Evolutionary conservation across 92 coral and sea anemone genomes (phyloP).

Genomic region (Epizoanthus ramosus): DNA sequence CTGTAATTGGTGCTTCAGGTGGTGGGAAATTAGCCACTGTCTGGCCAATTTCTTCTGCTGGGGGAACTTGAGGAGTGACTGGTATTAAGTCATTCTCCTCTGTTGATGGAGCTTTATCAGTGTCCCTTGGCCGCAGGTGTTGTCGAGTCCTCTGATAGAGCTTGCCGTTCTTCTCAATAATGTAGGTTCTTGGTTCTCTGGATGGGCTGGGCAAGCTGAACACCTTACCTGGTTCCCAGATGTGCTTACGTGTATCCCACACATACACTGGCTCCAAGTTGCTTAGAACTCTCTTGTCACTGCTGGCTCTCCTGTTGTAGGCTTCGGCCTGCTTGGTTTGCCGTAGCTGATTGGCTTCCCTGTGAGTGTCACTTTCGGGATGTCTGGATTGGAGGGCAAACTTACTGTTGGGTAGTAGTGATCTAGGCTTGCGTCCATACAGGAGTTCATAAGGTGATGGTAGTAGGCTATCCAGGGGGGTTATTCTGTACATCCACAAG

Average conservation of each 20-base stretch:
- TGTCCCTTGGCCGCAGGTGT: constrained; percentile 30
- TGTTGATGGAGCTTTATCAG: not conserved
- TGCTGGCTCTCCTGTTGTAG: not conserved
- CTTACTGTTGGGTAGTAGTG: no score
- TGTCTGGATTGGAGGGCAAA: no score
- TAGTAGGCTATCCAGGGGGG: no score
- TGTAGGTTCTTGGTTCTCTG: constrained; percentile 43
- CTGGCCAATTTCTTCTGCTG: constrained; percentile 6
- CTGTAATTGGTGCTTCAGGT: constrained; percentile 32
- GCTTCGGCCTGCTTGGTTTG: no score
- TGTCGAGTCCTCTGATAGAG: constrained; percentile 44
- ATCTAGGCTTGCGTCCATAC: no score
- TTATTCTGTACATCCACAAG: no score
- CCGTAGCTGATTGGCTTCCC: no score
- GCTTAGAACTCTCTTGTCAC: constrained; percentile 36
- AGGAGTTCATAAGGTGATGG: no score
- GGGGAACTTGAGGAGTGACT: constrained; percentile 5
- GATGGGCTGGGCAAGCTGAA: constrained; percentile 26
- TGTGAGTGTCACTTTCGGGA: no score
- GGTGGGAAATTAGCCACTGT: constrained; percentile 1
- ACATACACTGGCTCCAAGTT: constrained; percentile 15
- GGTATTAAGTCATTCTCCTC: not conserved
- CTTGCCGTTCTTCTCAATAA: constrained; percentile 46
- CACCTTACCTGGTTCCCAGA: constrained; percentile 47
- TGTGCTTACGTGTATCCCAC: constrained; percentile 41